Percentiles rank a stretch among this genome's conserved stretches.
Evolutionary conservation across 2,888 invertebrate species (phyloP).

Genomic region (Lithophane semibrunnea): DNA sequence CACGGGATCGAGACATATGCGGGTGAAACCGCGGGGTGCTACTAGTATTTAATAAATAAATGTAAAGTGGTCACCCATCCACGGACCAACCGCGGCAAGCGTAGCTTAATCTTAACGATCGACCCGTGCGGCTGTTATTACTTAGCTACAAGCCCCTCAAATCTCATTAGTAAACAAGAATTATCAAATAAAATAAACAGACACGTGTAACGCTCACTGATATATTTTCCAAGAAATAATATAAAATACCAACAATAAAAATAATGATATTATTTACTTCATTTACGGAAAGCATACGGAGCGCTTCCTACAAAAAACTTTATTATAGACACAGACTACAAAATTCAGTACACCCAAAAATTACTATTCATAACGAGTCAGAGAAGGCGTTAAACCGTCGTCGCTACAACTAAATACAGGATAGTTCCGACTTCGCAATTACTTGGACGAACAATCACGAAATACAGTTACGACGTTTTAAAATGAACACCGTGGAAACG

Average conservation of each 20-base stretch:
- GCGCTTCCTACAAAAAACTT: constrained; percentile 1
- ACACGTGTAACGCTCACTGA: neutral
- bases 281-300: constrained; percentile 8
- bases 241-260: neutral
- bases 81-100: no score
- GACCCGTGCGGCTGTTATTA: no score
- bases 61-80: no score
- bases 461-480: constrained; percentile 61
- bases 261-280: neutral
- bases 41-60: no score
- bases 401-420: constrained; percentile 54
- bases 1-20: no score
- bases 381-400: constrained; percentile 58
- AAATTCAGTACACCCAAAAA: constrained; percentile 48
- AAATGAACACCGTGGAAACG: constrained; percentile 59
- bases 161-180: neutral
- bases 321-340: constrained; percentile 22
- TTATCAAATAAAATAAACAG: neutral
- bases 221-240: neutral
- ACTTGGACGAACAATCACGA: constrained; percentile 63
- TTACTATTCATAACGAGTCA: constrained; percentile 54
- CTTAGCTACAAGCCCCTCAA: no score
- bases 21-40: no score
- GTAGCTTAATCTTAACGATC: no score
- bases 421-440: constrained; percentile 66